Evolutionary conservation across 2,888 invertebrate species (phyloP).

Genomic region (Ellobium chinense): DNA sequence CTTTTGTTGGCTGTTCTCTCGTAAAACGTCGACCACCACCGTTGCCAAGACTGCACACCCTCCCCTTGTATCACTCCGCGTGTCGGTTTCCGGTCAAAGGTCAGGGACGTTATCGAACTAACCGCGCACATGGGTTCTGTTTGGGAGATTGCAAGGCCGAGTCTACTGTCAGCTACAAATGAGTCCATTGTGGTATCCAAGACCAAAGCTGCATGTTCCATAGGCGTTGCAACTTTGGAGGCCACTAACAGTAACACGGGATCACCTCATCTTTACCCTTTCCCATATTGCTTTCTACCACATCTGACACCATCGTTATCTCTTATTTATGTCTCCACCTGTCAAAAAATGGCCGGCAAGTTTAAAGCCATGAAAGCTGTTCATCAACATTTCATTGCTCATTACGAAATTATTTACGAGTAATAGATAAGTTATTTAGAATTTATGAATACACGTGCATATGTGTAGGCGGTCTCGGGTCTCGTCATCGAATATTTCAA

Average conservation of each 20-base stretch:
- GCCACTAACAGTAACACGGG: background rate
- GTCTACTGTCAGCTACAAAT: slow-evolving; percentile 26
- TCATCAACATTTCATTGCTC: too few species aligned
- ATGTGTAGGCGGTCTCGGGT: too few species aligned
- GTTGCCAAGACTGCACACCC: background rate
- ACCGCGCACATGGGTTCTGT: background rate
- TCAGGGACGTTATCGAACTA: background rate
- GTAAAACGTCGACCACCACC: slow-evolving; percentile 17
- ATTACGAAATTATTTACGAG: too few species aligned
- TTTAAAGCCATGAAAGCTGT: too few species aligned
- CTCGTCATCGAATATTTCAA: too few species aligned
- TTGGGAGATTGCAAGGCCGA: background rate
- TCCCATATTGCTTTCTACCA: too few species aligned
- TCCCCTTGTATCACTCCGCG: slow-evolving; percentile 18
- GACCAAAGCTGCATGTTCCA: background rate
- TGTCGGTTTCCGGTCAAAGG: slow-evolving; percentile 22
- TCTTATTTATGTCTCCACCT: too few species aligned
- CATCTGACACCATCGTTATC: too few species aligned
- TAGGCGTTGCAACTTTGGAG: background rate
- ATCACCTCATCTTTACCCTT: too few species aligned
- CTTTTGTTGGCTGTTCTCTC: background rate
- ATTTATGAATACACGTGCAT: too few species aligned
- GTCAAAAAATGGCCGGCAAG: too few species aligned
- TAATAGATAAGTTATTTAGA: too few species aligned
- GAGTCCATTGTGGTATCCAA: background rate